phyloP scores from a whole-genome alignment of 2,113 vertebrate genomes.

The Ginglymostoma cirratum region DNA sequence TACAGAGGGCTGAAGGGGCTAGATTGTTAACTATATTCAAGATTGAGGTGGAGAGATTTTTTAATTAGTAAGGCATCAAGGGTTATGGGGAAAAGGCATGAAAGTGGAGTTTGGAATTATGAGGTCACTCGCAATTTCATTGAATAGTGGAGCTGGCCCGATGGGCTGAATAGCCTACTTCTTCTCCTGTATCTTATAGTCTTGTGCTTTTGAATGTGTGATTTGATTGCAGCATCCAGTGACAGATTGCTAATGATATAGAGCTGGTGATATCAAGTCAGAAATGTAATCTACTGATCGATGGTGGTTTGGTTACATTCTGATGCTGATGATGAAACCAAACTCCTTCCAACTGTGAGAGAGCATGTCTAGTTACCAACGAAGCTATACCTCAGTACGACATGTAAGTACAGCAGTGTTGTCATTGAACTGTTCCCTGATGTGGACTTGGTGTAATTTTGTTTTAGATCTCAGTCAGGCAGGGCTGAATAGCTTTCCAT shows the following conservation, averaged over 20 bases:
- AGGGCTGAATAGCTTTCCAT: no score
- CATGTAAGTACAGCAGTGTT: not conserved
- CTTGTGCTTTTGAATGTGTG: not conserved
- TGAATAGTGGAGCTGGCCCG: no score
- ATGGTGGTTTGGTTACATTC: not conserved
- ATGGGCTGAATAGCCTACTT: no score
- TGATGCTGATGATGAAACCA: not conserved
- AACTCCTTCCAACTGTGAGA: not conserved
- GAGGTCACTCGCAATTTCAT: no score
- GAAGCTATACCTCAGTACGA: not conserved
- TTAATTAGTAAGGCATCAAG: no score
- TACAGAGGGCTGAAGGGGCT: no score
- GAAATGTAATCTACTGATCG: not conserved
- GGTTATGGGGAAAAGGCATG: no score
- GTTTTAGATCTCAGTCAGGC: not conserved
- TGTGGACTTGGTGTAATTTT: not conserved
- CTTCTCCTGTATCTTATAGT: no score
- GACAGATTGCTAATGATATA: not conserved
- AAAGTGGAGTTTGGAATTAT: no score
- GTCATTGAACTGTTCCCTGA: not conserved
- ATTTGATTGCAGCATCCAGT: not conserved
- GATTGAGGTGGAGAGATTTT: no score
- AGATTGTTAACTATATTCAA: no score
- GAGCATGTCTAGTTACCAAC: not conserved
- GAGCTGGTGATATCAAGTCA: not conserved